A percentile compares a stretch with the other conserved stretches of the same genome.
phyloP scores from a whole-genome alignment of 2,113 vertebrate species.

The Hiodon alosoides region DNA sequence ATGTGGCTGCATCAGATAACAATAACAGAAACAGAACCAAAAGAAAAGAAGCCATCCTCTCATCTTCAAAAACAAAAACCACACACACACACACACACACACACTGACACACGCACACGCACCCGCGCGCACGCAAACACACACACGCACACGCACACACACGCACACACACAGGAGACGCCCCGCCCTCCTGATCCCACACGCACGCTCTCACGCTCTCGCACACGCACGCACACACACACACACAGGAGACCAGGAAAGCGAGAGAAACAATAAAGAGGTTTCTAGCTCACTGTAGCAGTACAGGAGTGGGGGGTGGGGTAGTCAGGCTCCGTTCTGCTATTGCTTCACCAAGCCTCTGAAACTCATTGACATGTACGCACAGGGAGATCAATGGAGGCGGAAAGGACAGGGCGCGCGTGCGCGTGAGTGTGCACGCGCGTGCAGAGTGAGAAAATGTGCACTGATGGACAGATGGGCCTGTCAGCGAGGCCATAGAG shows the following conservation, averaged over 20 bases:
- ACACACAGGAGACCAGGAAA: neutral
- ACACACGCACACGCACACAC: neutral
- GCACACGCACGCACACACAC: neutral
- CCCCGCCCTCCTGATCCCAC: neutral
- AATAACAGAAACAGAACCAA: neutral
- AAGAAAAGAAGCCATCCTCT: neutral
- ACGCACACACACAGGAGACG: neutral
- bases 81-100: neutral
- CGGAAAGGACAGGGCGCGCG: slow-evolving; percentile 10
- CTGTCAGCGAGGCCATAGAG: neutral
- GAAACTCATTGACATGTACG: slow-evolving; percentile 12
- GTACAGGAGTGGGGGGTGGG: slow-evolving; percentile 1
- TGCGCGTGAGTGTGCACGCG: slow-evolving; percentile 11
- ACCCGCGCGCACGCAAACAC: neutral
- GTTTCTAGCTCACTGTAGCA: slow-evolving; percentile 14
- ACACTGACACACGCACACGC: neutral
- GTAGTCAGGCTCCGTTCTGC: slow-evolving; percentile 3
- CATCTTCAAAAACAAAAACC: neutral
- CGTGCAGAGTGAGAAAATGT: slow-evolving; percentile 5
- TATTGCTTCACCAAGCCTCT: slow-evolving; percentile 15
- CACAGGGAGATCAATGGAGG: slow-evolving; percentile 14
- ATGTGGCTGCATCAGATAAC: slow-evolving; percentile 8
- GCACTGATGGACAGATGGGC: neutral
- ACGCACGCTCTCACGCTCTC: neutral
- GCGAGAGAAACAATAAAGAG: slow-evolving; percentile 9